Conservation (phyloP, 2,797 vertebrate species). For the Pseudotriccus pelzelni region DNA sequence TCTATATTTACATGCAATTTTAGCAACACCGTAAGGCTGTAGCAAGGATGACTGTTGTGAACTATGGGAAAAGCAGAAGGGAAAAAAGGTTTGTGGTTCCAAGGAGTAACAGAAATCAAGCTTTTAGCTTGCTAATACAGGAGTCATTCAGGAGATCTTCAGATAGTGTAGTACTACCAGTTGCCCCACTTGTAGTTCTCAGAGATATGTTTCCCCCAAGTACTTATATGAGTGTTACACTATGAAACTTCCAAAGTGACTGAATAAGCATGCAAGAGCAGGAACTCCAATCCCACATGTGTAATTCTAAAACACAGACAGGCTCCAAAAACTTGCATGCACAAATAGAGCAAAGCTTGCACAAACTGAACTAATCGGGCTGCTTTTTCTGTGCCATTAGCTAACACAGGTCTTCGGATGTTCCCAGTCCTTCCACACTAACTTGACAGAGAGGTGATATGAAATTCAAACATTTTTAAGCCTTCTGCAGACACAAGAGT, state of each 20-base stretch:
- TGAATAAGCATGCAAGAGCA: constrained; percentile 1
- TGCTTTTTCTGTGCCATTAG: neutral
- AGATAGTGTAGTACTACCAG: neutral
- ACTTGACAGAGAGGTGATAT: neutral
- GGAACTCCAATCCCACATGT: neutral
- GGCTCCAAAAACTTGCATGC: neutral
- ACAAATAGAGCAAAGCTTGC: neutral
- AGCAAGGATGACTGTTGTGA: neutral
- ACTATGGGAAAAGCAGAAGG: constrained; percentile 55
- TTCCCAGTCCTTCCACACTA: neutral
- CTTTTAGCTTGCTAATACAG: neutral
- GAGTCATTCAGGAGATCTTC: neutral
- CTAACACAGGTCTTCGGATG: neutral
- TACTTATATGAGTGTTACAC: constrained; percentile 10
- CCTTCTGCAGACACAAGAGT: neutral
- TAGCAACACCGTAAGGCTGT: neutral
- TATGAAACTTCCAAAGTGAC: neutral
- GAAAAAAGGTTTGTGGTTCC: constrained; percentile 30
- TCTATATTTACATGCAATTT: neutral
- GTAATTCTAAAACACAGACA: constrained; percentile 8
- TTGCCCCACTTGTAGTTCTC: constrained; percentile 13
- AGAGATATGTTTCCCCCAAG: neutral
- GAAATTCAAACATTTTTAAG: neutral
- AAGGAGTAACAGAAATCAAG: constrained; percentile 30
- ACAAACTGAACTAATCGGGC: neutral